Percentiles rank a stretch among this genome's conserved stretches.
Evolutionary conservation across 1,140 invertebrate species (phyloP).

Genomic region (Akabosia matsudoensis): DNA sequence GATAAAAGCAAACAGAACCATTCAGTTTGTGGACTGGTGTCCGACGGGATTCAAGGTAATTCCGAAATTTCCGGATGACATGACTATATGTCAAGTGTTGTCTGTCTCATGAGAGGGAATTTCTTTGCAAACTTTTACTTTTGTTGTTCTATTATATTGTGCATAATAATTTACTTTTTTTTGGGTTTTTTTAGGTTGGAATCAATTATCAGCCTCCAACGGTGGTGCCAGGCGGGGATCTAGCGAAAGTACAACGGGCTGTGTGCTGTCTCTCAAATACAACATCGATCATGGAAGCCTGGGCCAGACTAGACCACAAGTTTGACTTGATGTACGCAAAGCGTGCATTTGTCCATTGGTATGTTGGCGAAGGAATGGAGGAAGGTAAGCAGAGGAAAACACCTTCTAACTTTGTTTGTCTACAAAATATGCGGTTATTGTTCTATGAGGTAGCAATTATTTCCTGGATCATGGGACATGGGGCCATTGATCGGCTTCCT

Average conservation of each 20-base stretch:
- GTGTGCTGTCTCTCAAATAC: constrained; percentile 48
- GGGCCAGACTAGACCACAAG: constrained; percentile 60
- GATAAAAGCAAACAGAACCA: constrained; percentile 77
- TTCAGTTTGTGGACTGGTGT: constrained; percentile 89
- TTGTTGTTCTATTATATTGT: too few species aligned
- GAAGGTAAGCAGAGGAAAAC: constrained; percentile 55
- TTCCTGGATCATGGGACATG: too few species aligned
- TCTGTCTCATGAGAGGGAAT: too few species aligned
- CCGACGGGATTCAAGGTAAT: constrained; percentile 74
- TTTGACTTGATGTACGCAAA: constrained; percentile 64
- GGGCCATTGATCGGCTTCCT: too few species aligned
- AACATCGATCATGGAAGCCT: constrained; percentile 57
- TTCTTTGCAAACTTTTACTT: too few species aligned
- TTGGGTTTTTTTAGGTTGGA: constrained; percentile 45
- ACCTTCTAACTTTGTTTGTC: not conserved
- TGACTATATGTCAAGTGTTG: not conserved
- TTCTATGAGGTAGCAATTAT: too few species aligned
- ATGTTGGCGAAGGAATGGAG: constrained; percentile 75
- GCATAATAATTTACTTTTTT: not conserved
- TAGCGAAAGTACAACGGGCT: constrained; percentile 55
- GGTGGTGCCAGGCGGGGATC: constrained; percentile 55
- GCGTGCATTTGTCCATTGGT: constrained; percentile 73
- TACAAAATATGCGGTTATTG: not conserved
- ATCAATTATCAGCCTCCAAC: constrained; percentile 53
- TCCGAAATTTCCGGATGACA: too few species aligned